Evolutionary conservation across 2,113 vertebrate species (phyloP), one percentile per base, ranked within the genome.

Genomic region (Chaetodon auriga): DNA sequence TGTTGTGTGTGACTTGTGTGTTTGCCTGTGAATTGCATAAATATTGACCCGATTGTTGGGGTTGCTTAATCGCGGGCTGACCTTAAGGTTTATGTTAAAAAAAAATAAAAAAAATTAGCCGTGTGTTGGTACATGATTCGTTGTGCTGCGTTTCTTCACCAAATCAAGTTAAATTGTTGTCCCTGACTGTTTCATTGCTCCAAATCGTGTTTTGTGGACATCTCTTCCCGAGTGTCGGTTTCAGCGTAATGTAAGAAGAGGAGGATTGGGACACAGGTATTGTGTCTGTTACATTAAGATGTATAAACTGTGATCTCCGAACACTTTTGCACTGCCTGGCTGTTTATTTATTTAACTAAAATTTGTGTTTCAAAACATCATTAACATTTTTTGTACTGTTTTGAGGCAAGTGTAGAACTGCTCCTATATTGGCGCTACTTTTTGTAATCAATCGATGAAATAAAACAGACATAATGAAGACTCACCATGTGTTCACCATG

Each of bases 301-400:
- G 25, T 73, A 18, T 7, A 54, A 18, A 14, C 0, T n/a, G n/a
- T 77, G 36, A 71, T 65, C 5, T 43, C 0, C 13, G 8, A 63
- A 54, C 30, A 16, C 0, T 11, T 30, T 54, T 75, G 64, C 60
- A 70, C 61, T 54, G 60, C 41, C 7, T 68, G 1, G 14, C 6
- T 23, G 65, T 64, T 51, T 18, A 75, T 85, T 82, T 85, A 82
- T 86, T 84, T 4, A 60, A 46, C 0, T 19, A 14, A 35, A 51
- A 51, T 7, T 4, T 49, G 18, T 49, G 18, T n/a, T 13, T 64
- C 38, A 9, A 4, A n/a, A 41, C 0, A 55, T 63, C 19, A 4
- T 5, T 23, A 46, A 41, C 2, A 15, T 5, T 15, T 63, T 71
- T 45, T 60, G 2, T 57, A 41, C 53, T 18, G 14, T 53, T 58